phyloP scores from a whole-genome alignment of 2,797 vertebrate species.

The Poecilia picta region DNA sequence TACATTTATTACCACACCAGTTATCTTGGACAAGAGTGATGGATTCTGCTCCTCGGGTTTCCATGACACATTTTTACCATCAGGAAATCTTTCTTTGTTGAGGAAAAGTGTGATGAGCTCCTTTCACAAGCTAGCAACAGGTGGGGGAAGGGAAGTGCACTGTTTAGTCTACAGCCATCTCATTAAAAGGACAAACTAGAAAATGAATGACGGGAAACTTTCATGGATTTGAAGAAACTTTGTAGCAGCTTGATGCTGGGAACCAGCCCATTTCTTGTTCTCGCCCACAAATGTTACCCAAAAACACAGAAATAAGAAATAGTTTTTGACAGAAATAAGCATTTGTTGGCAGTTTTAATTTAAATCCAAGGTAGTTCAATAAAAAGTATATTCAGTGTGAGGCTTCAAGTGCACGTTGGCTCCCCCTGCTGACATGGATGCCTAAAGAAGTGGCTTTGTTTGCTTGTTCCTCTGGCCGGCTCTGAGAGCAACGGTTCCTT shows the following conservation, averaged over 20 bases:
- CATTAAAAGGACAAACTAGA: neutral
- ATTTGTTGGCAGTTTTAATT: too few species aligned
- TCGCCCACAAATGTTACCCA: neutral
- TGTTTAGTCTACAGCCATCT: neutral
- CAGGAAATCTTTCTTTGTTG: neutral
- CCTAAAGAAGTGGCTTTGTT: too few species aligned
- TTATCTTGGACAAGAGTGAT: neutral
- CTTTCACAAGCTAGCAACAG: neutral
- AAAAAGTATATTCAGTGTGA: too few species aligned
- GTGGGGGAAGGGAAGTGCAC: neutral
- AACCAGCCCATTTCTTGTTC: neutral
- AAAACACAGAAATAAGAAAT: neutral
- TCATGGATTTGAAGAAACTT: neutral
- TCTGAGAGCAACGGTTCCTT: too few species aligned
- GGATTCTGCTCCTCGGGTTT: neutral
- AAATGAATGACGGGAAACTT: neutral
- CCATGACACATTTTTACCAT: neutral
- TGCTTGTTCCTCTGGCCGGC: too few species aligned
- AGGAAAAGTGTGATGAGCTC: neutral
- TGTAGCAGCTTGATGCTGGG: neutral
- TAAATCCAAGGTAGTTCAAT: too few species aligned
- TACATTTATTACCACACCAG: neutral
- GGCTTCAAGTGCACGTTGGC: too few species aligned
- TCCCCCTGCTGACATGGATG: too few species aligned
- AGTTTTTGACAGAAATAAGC: neutral